Conservation (phyloP, 2,113 vertebrate species). For the Microcebus tavaratra region DNA sequence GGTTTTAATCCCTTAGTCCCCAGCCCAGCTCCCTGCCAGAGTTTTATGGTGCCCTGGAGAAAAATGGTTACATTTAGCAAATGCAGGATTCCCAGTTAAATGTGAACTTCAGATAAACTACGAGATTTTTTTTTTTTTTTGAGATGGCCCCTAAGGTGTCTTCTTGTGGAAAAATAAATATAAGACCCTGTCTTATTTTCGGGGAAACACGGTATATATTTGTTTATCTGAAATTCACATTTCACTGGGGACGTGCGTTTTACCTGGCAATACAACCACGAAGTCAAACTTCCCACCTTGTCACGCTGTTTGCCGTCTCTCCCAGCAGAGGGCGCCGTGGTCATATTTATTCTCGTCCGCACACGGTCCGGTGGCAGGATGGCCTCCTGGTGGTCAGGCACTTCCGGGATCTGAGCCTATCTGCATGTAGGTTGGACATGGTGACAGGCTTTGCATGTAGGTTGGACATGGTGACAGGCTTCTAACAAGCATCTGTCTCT, state of each 20-base stretch:
- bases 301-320: neutral
- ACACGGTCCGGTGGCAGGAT: accelerated
- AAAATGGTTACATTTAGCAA: neutral
- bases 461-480: neutral
- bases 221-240: neutral
- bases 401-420: neutral
- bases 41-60: neutral
- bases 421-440: neutral
- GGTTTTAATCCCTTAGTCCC: neutral
- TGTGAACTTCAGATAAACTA: neutral
- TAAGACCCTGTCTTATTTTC: too few relatives aligned
- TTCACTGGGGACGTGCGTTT: neutral
- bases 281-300: neutral
- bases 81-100: neutral
- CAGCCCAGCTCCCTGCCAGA: neutral
- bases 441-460: neutral
- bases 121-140: neutral
- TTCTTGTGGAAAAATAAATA: too few relatives aligned
- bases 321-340: neutral
- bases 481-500: neutral
- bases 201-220: too few relatives aligned
- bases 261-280: neutral
- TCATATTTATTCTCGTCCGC: neutral
- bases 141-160: neutral
- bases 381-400: neutral